phyloP scores from a whole-genome alignment of 2,797 vertebrate genomes.

The Acomys russatus region DNA sequence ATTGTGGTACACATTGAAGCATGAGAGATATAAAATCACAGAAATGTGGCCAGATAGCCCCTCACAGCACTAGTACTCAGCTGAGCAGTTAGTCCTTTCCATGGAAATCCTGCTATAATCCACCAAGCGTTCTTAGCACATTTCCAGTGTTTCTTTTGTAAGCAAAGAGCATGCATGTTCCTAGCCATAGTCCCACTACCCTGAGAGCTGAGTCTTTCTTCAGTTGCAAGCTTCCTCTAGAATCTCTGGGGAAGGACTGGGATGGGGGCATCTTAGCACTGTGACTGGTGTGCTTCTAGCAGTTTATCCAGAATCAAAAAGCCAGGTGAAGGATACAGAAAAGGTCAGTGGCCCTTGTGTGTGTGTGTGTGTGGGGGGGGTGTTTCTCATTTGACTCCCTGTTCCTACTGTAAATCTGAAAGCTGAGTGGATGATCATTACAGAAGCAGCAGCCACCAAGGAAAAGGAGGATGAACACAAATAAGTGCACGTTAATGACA shows the following conservation, averaged over 20 bases:
- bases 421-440: not conserved
- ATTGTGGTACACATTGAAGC: not conserved
- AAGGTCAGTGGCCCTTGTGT: not conserved
- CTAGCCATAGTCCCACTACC: not conserved
- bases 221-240: not conserved
- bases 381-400: not conserved
- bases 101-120: not conserved
- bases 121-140: not conserved
- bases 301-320: not conserved
- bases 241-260: not conserved
- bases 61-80: not conserved
- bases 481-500: not conserved
- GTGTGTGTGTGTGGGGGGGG: no score
- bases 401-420: constrained; percentile 1
- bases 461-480: constrained; percentile 20
- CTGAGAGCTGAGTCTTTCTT: not conserved
- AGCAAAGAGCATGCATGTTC: not conserved
- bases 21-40: not conserved
- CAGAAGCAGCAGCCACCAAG: not conserved
- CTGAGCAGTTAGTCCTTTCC: not conserved
- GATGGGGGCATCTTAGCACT: not conserved
- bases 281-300: no score
- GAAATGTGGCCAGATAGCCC: not conserved
- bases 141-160: not conserved
- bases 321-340: not conserved